Evolutionary conservation across 2,888 invertebrate genomes (phyloP), one percentile per base, ranked within the genome.

Genomic region (Gryllus longicercus): DNA sequence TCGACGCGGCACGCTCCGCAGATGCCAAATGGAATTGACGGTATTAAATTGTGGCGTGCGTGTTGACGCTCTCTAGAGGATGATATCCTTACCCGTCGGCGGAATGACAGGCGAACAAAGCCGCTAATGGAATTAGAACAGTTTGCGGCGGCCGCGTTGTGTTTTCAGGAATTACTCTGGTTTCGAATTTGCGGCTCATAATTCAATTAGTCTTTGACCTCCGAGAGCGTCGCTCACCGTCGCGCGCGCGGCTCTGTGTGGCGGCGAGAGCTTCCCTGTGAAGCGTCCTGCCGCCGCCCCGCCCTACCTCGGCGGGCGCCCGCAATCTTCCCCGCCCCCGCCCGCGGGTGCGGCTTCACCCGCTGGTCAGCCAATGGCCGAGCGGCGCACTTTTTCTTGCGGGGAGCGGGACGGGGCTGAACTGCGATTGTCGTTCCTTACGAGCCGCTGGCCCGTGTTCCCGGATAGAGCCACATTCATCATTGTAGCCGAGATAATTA

Each of bases 1-100:
- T 38, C 38, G 38, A 38, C 38, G 38, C 38, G 38, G 38, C 38
- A 38, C 38, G 38, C 38, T 38, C n/a, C 63, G 63, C n/a, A n/a
- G 63, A 63, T n/a, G 63, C 63, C 63, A 63, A 63, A 63, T 63
- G 63, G 63, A 63, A 63, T 63, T 63, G 63, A 63, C 63, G 63
- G 63, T 63, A 63, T 63, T 63, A 63, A 63, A 63, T 63, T 63
- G 63, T 63, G 63, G 14, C n/a, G 63, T n/a, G 63, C n/a, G 63
- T 63, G 63, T 63, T 63, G 63, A 63, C n/a, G 63, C 63, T n/a
- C 63, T 63, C 63, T n/a, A n/a, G 63, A 63, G 63, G 63, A 63
- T 63, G 63, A 63, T 63, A 63, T 63, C 63, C 63, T 63, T 63
- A 63, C 63, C 16, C 63, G 63, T 14, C 63, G 63, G 63, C n/a